phyloP scores from a whole-genome alignment of 2,113 vertebrate genomes.

The Pelodiscus sinensis region DNA sequence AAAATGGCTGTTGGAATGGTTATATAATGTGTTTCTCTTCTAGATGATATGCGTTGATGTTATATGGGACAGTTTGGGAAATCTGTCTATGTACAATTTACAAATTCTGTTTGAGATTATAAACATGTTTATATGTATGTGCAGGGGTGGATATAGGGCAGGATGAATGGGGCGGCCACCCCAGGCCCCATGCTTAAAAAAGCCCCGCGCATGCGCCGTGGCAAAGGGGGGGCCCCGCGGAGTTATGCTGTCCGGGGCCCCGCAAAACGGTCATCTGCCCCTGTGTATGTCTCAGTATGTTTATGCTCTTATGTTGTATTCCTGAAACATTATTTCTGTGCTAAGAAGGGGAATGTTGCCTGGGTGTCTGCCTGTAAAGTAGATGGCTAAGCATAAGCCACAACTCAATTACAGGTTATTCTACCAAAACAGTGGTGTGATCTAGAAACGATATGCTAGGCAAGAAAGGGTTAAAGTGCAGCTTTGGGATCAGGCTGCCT shows the following conservation, averaged over 20 bases:
- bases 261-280: too few relatives aligned
- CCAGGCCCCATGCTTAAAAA: too few relatives aligned
- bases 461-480: not conserved
- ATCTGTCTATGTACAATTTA: not conserved
- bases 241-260: too few relatives aligned
- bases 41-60: not conserved
- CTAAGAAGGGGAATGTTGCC: not conserved
- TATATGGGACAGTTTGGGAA: not conserved
- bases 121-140: not conserved
- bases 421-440: not conserved
- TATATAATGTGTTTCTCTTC: not conserved
- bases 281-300: not conserved
- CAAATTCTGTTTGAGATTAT: not conserved
- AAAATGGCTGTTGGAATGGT: not conserved
- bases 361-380: not conserved
- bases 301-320: not conserved
- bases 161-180: too few relatives aligned
- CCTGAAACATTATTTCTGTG: not conserved
- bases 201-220: too few relatives aligned
- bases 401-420: not conserved
- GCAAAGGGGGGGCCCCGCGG: too few relatives aligned
- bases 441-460: not conserved
- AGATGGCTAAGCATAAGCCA: not conserved
- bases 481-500: not conserved
- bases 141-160: too few relatives aligned